phyloP scores from a whole-genome alignment of 2,888 invertebrate species.

The Ypsolopha scabrella region DNA sequence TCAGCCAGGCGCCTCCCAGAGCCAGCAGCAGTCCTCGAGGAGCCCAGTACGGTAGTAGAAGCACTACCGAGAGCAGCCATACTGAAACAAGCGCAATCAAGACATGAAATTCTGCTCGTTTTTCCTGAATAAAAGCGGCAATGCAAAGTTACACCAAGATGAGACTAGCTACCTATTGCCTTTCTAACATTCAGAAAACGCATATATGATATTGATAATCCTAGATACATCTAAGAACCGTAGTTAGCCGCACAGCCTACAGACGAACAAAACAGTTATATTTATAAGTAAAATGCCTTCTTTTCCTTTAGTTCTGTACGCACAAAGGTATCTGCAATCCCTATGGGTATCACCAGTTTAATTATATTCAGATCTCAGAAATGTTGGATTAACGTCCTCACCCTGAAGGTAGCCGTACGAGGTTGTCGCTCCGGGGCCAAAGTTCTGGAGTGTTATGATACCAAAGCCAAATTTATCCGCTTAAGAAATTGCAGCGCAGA shows the following conservation, averaged over 20 bases:
- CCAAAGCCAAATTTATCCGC: background rate
- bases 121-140: background rate
- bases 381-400: background rate
- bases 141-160: background rate
- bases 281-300: background rate
- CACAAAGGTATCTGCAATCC: background rate
- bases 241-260: background rate
- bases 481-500: too few species aligned
- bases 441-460: background rate
- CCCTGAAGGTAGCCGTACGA: background rate
- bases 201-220: background rate
- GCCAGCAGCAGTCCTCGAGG: slow-evolving; percentile 74
- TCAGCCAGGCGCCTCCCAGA: slow-evolving; percentile 69
- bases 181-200: background rate
- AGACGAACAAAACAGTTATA: background rate
- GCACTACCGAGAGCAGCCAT: slow-evolving; percentile 75
- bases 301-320: background rate
- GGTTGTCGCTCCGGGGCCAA: background rate
- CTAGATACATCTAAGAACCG: background rate
- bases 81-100: slow-evolving; percentile 55
- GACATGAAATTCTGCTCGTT: background rate
- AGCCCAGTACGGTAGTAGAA: slow-evolving; percentile 74
- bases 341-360: background rate
- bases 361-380: background rate
- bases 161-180: background rate